phyloP scores from a whole-genome alignment of 53 echinoderm and acorn worm genomes.

The Pentamera pediparva region DNA sequence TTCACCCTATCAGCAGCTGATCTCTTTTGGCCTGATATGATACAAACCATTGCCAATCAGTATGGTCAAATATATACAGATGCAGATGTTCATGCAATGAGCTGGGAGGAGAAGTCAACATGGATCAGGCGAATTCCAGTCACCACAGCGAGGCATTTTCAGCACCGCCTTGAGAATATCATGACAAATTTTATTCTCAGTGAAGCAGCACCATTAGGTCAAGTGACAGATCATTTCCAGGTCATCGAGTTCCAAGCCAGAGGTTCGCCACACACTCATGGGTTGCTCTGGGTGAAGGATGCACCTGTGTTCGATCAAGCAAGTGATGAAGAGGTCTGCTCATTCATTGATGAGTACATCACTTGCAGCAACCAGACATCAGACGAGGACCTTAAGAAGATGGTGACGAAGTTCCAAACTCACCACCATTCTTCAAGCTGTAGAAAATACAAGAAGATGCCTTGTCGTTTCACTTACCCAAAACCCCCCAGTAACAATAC shows the following conservation, averaged over 20 bases:
- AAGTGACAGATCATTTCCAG: conserved; percentile 22
- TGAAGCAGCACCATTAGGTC: conserved; percentile 30
- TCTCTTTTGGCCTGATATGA: conserved; percentile 38
- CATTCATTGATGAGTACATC: conserved; percentile 40
- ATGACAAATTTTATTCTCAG: conserved; percentile 27
- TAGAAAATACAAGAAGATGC: conserved; percentile 17
- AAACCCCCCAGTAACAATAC: conserved; percentile 21
- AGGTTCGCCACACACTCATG: conserved; percentile 50
- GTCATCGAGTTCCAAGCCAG: conserved; percentile 38
- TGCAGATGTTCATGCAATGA: conserved; percentile 25
- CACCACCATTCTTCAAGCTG: conserved; percentile 42
- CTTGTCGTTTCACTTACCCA: conserved; percentile 39
- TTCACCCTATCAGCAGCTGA: conserved; percentile 48
- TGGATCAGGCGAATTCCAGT: conserved; percentile 41
- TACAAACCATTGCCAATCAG: conserved; percentile 41
- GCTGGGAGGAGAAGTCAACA: conserved; percentile 35
- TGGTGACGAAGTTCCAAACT: conserved; percentile 35
- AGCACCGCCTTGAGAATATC: conserved; percentile 30
- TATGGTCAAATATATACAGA: conserved; percentile 21
- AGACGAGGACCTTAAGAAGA: conserved; percentile 16
- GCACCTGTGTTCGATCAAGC: conserved; percentile 35
- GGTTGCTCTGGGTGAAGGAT: conserved; percentile 38
- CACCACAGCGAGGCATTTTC: conserved; percentile 44
- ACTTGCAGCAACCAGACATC: conserved; percentile 27
- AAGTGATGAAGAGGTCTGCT: conserved; percentile 3